Percentiles rank a stretch among this genome's conserved stretches.
Conservation (phyloP, 2,797 vertebrate genomes). For the Rhadinocentrus ornatus region DNA sequence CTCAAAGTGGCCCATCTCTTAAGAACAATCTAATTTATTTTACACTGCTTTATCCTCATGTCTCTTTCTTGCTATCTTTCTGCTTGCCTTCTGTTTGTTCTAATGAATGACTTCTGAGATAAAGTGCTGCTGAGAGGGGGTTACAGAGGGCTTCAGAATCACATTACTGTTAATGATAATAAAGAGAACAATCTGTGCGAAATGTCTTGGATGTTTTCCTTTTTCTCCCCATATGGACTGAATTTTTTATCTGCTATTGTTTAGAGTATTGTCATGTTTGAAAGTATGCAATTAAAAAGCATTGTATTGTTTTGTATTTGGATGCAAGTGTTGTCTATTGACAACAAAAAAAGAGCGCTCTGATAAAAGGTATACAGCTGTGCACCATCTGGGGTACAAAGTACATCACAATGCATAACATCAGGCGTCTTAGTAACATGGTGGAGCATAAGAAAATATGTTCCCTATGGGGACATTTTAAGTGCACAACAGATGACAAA, state of each 20-base stretch:
- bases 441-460: slow-evolving; percentile 42
- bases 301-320: slow-evolving; percentile 51
- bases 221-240: slow-evolving; percentile 71
- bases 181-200: slow-evolving; percentile 84
- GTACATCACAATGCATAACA: slow-evolving; percentile 54
- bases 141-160: slow-evolving; percentile 81
- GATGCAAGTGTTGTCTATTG: slow-evolving; percentile 38
- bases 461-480: slow-evolving; percentile 52
- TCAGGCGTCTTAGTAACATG: slow-evolving; percentile 56
- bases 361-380: slow-evolving; percentile 72
- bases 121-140: slow-evolving; percentile 81
- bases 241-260: slow-evolving; percentile 76
- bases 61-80: slow-evolving; percentile 53
- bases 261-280: slow-evolving; percentile 54
- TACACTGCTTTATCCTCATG: slow-evolving; percentile 55
- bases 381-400: slow-evolving; percentile 73
- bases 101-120: slow-evolving; percentile 84
- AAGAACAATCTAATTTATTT: slow-evolving; percentile 77
- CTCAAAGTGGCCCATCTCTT: slow-evolving; percentile 62
- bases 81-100: slow-evolving; percentile 82
- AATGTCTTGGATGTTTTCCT: slow-evolving; percentile 74
- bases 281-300: slow-evolving; percentile 72
- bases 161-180: slow-evolving; percentile 86
- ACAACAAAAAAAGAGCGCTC: slow-evolving; percentile 47
- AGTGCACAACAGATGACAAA: slow-evolving; percentile 40